Percentiles rank a stretch among this genome's conserved stretches.
phyloP scores from a whole-genome alignment of 2,888 invertebrate genomes.

The Acrobasis suavella region DNA sequence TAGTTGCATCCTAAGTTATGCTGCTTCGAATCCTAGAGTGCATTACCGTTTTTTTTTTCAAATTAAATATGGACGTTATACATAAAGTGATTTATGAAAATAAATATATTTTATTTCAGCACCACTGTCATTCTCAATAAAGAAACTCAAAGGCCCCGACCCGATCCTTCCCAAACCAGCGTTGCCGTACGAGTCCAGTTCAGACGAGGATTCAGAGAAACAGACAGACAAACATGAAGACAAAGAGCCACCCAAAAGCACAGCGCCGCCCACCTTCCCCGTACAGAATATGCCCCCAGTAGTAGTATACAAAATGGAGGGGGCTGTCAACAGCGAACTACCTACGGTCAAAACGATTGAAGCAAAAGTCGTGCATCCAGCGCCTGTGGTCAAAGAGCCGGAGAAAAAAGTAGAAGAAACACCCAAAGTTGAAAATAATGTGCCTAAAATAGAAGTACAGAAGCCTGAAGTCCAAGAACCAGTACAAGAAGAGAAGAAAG shows the following conservation, averaged over 20 bases:
- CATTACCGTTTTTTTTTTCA: too few species aligned
- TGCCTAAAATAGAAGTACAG: constrained; percentile 26
- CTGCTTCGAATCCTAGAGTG: too few species aligned
- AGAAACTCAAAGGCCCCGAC: constrained; percentile 89
- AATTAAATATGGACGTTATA: too few species aligned
- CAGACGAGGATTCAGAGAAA: constrained; percentile 83
- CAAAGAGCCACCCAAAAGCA: constrained; percentile 36
- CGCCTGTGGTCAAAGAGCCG: constrained; percentile 36
- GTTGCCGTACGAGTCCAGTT: constrained; percentile 88
- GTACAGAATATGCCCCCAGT: constrained; percentile 52
- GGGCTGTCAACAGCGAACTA: constrained; percentile 45
- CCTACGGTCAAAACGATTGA: constrained; percentile 45
- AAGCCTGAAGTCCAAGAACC: background rate
- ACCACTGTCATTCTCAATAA: constrained; percentile 92
- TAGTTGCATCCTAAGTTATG: too few species aligned
- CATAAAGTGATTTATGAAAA: background rate
- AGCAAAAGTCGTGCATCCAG: constrained; percentile 29
- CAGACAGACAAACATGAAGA: constrained; percentile 42
- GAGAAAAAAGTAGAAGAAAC: constrained; percentile 37
- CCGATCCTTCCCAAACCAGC: constrained; percentile 86
- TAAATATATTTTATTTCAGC: constrained; percentile 66
- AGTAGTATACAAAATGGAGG: constrained; percentile 67
- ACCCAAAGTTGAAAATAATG: constrained; percentile 30
- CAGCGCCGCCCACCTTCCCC: constrained; percentile 36
- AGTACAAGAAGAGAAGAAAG: constrained; percentile 29